Evolutionary conservation across 2,797 vertebrate species (phyloP).

Genomic region (Pelobates cultripes): DNA sequence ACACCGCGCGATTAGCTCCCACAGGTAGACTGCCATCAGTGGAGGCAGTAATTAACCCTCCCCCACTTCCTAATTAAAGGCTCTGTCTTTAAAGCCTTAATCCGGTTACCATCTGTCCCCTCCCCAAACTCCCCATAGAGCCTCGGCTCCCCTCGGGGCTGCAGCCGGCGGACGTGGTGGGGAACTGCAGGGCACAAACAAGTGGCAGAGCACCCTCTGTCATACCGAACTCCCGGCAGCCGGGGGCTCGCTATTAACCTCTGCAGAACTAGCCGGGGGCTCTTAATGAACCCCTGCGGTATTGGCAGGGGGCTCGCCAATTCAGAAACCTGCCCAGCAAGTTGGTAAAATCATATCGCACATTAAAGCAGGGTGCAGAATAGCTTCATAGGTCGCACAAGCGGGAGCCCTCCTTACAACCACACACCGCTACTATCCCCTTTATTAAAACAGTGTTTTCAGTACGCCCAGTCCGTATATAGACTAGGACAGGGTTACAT

Average conservation of each 20-base stretch:
- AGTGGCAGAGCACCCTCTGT: neutral
- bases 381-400: no score
- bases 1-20: neutral
- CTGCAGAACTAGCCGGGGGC: no score
- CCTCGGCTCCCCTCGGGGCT: constrained; percentile 33
- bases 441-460: no score
- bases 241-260: constrained; percentile 11
- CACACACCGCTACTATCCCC: no score
- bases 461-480: no score
- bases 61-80: constrained; percentile 53
- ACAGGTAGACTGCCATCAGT: constrained; percentile 33
- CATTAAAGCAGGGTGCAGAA: no score
- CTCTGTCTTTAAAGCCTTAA: constrained; percentile 44
- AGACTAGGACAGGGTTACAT: no score
- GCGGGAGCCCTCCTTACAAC: no score
- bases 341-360: no score
- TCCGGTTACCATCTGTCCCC: constrained; percentile 52
- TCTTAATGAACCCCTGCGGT: no score
- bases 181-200: constrained; percentile 9
- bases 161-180: constrained; percentile 12
- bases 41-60: constrained; percentile 49
- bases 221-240: constrained; percentile 20
- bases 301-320: no score
- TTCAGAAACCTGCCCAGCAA: no score
- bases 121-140: neutral